phyloP scores from a whole-genome alignment of 2,888 invertebrate species.

The Leptura quadrifasciata region DNA sequence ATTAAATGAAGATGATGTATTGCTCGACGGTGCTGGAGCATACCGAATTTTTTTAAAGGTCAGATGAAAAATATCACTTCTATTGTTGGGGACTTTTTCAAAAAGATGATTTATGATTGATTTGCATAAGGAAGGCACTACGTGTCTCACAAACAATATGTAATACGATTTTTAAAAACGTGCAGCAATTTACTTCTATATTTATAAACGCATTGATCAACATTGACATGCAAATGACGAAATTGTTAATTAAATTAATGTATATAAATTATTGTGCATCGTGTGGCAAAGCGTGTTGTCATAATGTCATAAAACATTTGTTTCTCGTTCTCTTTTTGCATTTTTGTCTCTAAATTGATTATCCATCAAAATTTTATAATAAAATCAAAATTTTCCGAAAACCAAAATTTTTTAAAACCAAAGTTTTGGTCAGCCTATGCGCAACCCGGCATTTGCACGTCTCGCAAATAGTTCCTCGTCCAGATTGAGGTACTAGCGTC shows the following conservation, averaged over 20 bases:
- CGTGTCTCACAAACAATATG: not conserved
- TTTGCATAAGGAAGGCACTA: constrained; percentile 14
- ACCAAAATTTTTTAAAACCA: too few species aligned
- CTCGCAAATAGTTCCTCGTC: too few species aligned
- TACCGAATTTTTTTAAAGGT: constrained; percentile 15
- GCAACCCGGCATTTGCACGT: too few species aligned
- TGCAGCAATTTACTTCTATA: not conserved
- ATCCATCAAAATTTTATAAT: too few species aligned
- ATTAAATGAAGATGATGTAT: constrained; percentile 35
- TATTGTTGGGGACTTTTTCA: constrained; percentile 17
- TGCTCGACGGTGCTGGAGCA: constrained; percentile 1
- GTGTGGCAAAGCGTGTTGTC: too few species aligned
- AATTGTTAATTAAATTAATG: not conserved
- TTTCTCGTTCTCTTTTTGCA: too few species aligned
- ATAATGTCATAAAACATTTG: too few species aligned
- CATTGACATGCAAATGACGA: not conserved
- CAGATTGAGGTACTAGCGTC: too few species aligned
- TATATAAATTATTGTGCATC: too few species aligned
- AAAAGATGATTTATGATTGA: constrained; percentile 26
- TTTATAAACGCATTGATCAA: not conserved
- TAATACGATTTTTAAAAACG: not conserved
- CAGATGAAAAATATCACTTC: constrained; percentile 23
- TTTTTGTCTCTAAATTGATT: too few species aligned
- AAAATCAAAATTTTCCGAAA: too few species aligned
- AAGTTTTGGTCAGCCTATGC: too few species aligned